phyloP scores from a whole-genome alignment of 2,888 invertebrate species.

The Leptinotarsa peninsularis region DNA sequence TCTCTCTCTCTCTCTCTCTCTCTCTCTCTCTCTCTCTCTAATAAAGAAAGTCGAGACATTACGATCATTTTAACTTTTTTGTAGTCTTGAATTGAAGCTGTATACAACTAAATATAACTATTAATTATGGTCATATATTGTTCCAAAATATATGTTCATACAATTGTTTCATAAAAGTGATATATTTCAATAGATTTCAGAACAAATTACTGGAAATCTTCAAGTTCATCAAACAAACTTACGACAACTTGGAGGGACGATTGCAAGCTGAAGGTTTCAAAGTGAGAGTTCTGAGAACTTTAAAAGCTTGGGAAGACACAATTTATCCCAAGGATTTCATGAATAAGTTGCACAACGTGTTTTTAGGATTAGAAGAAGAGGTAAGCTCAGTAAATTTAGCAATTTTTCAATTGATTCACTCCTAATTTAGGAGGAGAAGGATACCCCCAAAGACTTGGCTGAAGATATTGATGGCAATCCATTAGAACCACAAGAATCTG shows the following conservation, averaged over 20 bases:
- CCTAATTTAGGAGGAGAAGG: conserved; percentile 42
- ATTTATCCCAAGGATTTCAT: conserved; percentile 95
- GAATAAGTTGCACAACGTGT: conserved; percentile 87
- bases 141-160: background rate
- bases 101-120: too few relatives aligned
- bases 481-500: conserved; percentile 68
- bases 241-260: conserved; percentile 81
- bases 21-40: too few relatives aligned
- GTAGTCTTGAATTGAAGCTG: too few relatives aligned
- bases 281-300: conserved; percentile 86
- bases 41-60: too few relatives aligned
- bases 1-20: too few relatives aligned
- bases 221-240: conserved; percentile 78
- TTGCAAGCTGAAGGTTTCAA: conserved; percentile 97
- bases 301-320: conserved; percentile 98
- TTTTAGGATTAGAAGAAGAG: conserved; percentile 78
- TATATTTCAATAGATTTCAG: conserved; percentile 76
- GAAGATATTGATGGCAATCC: conserved; percentile 78
- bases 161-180: background rate
- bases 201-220: conserved; percentile 83
- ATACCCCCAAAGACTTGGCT: conserved; percentile 36
- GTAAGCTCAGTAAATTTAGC: conserved; percentile 31
- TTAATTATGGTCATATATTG: background rate
- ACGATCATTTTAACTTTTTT: too few relatives aligned
- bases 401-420: background rate